Evolutionary conservation across 2,888 invertebrate genomes (phyloP).

Genomic region (Trachelus tabidus): DNA sequence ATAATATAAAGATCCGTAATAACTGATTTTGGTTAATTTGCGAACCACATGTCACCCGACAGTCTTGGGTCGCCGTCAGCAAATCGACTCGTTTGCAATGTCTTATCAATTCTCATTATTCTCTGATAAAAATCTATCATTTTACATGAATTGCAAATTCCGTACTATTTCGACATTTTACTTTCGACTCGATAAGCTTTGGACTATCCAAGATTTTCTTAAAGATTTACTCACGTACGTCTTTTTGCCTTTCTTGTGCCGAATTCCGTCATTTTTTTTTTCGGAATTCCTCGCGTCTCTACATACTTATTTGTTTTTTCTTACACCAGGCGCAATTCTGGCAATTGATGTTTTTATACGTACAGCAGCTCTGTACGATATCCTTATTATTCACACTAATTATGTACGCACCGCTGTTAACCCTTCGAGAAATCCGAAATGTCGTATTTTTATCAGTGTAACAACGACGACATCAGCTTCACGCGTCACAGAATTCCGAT

Average conservation of each 20-base stretch:
- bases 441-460: not conserved
- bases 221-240: not conserved
- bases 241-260: not conserved
- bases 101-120: not conserved
- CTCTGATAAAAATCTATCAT: not conserved
- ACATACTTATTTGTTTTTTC: not conserved
- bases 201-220: not conserved
- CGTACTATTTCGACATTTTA: not conserved
- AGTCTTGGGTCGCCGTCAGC: not conserved
- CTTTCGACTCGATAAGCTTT: not conserved
- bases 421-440: not conserved
- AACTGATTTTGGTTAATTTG: conserved; percentile 47
- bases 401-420: not conserved
- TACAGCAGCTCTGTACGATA: not conserved
- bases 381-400: not conserved
- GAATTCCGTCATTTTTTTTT: not conserved
- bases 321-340: not conserved
- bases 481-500: not conserved
- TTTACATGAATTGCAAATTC: not conserved
- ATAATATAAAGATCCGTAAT: conserved; percentile 65
- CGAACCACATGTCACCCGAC: conserved; percentile 7
- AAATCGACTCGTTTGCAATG: not conserved
- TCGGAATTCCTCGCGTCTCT: not conserved
- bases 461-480: not conserved
- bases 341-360: not conserved